Base-by-base conservation (phyloP, 2,888 invertebrate genomes). In the Temnothorax rugatulus region DNA sequence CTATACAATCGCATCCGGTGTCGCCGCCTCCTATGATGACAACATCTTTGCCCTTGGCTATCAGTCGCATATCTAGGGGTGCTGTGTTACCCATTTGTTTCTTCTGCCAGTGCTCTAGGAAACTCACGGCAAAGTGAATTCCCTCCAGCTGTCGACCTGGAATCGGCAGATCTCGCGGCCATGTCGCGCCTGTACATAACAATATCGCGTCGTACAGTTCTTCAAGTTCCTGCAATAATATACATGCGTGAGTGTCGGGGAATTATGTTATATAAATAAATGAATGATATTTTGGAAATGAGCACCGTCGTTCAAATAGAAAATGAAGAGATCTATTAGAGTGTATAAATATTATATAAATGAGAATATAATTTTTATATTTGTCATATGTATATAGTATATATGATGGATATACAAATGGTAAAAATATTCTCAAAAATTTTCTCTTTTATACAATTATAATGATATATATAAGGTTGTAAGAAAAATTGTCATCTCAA, bases 91-190 rank as follows among this genome's bases (percentile, higher is more conserved):
- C 98, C 95, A 97, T 96, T 95, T 99, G 99, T 93, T 98, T 97
- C 95, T 99, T 98, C 95, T 99, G 99, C 97, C 99, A 99, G 84
- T 97, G 97, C 95, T 99, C 99, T 82, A 99, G 96, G 96, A 99
- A 99, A 94, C 98, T 98, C 97, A 99, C 99, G 4, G 99, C 99
- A 95, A 98, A 99, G 95, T 99, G 98, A 91, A 99, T 99, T 84
- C 99, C 99, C 91, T 97, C 96, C 52, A 99, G 95, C 93, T 99
- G 96, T 13, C 99, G 97, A 82, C 99, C 98, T 93, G 97, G 97
- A 75, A 98, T 96, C 0, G 97, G 97, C 85, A 98, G 95, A 95
- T 99, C 99, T 83, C 99, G 96, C 0, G 99, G 99, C 98, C 99
- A 99, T 0, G 99, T 99, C 7, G 99, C 98, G 8, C 99, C 99